Conservation (phyloP, 2,113 vertebrate species). For the Diadophis punctatus region DNA sequence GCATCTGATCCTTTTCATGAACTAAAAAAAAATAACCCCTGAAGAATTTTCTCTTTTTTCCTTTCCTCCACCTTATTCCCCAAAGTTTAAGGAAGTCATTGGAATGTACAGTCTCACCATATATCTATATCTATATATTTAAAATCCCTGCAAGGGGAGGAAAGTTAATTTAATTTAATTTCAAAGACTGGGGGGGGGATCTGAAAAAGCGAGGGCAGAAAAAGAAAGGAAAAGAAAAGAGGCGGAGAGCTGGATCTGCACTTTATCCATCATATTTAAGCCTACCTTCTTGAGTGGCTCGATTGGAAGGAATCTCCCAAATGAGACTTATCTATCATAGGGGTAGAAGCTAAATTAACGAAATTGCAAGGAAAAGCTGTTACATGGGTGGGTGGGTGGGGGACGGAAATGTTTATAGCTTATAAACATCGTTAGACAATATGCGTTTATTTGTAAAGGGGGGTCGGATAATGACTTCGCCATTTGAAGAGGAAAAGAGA, state of each 20-base stretch:
- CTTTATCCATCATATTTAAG: constrained; percentile 59
- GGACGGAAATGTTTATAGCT: constrained; percentile 48
- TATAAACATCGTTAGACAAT: constrained; percentile 50
- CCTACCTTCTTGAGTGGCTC: constrained; percentile 42
- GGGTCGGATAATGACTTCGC: constrained; percentile 55
- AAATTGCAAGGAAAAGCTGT: constrained; percentile 40
- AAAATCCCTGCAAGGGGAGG: not conserved
- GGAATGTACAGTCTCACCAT: not conserved
- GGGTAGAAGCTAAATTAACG: constrained; percentile 49
- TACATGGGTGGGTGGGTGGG: constrained; percentile 34
- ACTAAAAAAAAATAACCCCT: not conserved
- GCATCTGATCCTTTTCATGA: not conserved
- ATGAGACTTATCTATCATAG: constrained; percentile 45
- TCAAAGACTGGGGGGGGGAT: constrained; percentile 38
- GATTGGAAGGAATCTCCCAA: constrained; percentile 24
- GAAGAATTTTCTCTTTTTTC: not conserved
- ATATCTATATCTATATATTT: too few species aligned
- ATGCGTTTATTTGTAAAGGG: constrained; percentile 37
- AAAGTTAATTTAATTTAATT: constrained; percentile 25
- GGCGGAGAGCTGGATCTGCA: constrained; percentile 25
- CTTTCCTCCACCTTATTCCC: not conserved
- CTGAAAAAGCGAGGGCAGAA: not conserved
- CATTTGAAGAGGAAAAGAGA: constrained; percentile 31
- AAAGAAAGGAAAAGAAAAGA: not conserved
- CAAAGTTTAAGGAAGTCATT: not conserved